Evolutionary conservation across 23 tunicate species (phyloP).

Genomic region (Ascidia mentula): DNA sequence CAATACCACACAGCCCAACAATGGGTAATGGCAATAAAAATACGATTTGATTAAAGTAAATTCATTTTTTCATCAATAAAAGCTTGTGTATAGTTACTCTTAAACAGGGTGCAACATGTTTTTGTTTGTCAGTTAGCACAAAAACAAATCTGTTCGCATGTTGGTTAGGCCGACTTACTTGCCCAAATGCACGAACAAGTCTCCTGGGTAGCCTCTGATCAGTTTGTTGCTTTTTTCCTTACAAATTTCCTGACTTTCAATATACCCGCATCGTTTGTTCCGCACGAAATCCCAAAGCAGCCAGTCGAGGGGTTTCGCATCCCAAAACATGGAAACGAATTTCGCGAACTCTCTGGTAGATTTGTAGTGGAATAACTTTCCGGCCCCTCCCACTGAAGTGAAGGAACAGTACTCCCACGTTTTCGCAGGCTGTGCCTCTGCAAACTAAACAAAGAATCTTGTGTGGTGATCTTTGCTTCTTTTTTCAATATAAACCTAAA

Average conservation of each 20-base stretch:
- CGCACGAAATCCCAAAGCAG: conserved; percentile 45
- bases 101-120: too few species aligned
- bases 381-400: conserved; percentile 26
- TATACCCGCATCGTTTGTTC: conserved; percentile 41
- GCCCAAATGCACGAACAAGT: conserved; percentile 41
- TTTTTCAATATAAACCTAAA: too few species aligned
- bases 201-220: background rate
- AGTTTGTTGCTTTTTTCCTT: conserved; percentile 17
- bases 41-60: too few species aligned
- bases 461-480: too few species aligned
- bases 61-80: too few species aligned
- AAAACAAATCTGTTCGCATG: too few species aligned
- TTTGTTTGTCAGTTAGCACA: too few species aligned
- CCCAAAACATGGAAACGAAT: conserved; percentile 21
- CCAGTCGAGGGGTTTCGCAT: conserved; percentile 40
- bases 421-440: background rate
- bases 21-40: too few species aligned
- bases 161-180: conserved; percentile 46
- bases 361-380: conserved; percentile 20
- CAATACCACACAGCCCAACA: too few species aligned
- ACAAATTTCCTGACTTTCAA: conserved; percentile 17
- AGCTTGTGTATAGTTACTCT: too few species aligned
- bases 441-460: too few species aligned
- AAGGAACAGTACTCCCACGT: conserved; percentile 10
- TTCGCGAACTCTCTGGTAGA: conserved; percentile 22